Percentiles rank a stretch among this genome's conserved stretches.
phyloP scores from a whole-genome alignment of 2,113 vertebrate species.

The Atractosteus spatula region DNA sequence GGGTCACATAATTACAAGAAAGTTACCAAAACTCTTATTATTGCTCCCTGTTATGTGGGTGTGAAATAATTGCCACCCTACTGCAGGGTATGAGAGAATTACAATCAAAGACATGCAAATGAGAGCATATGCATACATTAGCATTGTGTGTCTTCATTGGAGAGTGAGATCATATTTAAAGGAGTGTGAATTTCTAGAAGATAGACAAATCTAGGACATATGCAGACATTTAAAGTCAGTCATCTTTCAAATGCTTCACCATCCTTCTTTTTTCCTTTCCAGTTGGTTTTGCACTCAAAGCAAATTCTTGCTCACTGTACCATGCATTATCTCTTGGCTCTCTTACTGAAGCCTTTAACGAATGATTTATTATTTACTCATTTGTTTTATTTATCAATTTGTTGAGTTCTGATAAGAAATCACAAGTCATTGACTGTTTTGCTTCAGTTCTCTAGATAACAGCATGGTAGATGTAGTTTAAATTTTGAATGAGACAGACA shows the following conservation, averaged over 20 bases:
- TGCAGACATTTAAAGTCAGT: neutral
- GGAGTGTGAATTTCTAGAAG: neutral
- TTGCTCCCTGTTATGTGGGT: slow-evolving; percentile 28
- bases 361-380: too few relatives aligned
- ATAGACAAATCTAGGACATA: slow-evolving; percentile 3
- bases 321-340: too few relatives aligned
- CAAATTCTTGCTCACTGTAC: too few relatives aligned
- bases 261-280: too few relatives aligned
- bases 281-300: too few relatives aligned
- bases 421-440: too few relatives aligned
- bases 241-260: neutral
- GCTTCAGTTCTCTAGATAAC: too few relatives aligned
- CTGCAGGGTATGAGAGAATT: slow-evolving; percentile 11
- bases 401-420: too few relatives aligned
- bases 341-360: too few relatives aligned
- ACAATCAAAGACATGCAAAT: slow-evolving; percentile 35
- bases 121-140: slow-evolving; percentile 10
- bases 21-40: slow-evolving; percentile 39
- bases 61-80: slow-evolving; percentile 32
- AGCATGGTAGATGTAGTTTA: too few relatives aligned
- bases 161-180: slow-evolving; percentile 6
- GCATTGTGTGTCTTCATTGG: slow-evolving; percentile 23
- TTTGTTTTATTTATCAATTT: too few relatives aligned
- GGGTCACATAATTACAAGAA: slow-evolving; percentile 31
- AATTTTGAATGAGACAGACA: too few relatives aligned